Base-by-base conservation (phyloP, 2,888 invertebrate genomes). In the Dicranocentrus wangi region DNA sequence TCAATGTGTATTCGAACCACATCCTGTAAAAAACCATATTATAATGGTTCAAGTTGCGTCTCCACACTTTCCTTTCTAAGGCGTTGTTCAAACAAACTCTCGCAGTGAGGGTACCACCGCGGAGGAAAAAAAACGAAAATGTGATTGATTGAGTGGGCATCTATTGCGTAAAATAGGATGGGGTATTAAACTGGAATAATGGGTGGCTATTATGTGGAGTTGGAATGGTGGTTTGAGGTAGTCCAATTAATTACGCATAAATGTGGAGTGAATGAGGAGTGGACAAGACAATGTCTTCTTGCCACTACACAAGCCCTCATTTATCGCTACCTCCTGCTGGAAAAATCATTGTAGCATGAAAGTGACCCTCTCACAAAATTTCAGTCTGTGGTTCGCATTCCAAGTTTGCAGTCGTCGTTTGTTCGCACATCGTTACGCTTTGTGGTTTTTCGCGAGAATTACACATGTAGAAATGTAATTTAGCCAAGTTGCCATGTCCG, bases 281-380 rank as follows among this genome's bases (percentile, higher is more conserved):
- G 21, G 23, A 8, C 5, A 55, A 55, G 8, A 10, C 55, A 15
- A 7, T 23, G 55, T 17, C 17, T n/a, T 13, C 10, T 51, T 17
- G 3, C 51, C 51, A 51, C 19, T 19, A 19, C 3, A n/a, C 17
- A 55, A 21, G 55, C n/a, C 55, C 7, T 3, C 55, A 5, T 23
- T 55, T 55, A 10, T 55, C 21, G 2, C 55, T 2, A 23, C 55
- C 23, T 42, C 42, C 13, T 65, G 32, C 39, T 65, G 63, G 25
- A 28, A 61, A 17, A 65, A 23, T 32, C 53, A 75, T 21, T 75
- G 32, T 15, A 55, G 75, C 75, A 55, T 75, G 75, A 75, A 75
- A 65, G 75, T 75, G 75, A 75, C 75, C 60, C 60, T 60, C 55
- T 55, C 21, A 55, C 7, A 39, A 39, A 39, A 47, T 47, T 47